Evolutionary conservation across 2,888 invertebrate species (phyloP).

Genomic region (Athalia cordata): DNA sequence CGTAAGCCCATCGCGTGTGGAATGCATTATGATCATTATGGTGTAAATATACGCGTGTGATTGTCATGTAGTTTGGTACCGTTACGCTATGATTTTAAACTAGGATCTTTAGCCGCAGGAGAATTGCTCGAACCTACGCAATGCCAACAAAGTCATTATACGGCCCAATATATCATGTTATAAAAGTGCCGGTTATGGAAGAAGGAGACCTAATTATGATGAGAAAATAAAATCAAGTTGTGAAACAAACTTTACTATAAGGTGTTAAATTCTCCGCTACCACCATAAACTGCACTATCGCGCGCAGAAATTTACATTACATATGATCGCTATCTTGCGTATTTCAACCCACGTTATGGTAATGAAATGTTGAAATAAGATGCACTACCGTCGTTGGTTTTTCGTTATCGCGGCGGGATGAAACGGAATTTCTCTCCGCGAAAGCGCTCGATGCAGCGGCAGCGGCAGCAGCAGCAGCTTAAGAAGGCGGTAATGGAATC

Average conservation of each 20-base stretch:
- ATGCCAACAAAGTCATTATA: not conserved
- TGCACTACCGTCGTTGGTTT: not conserved
- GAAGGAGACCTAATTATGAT: not conserved
- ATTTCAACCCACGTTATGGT: too few species aligned
- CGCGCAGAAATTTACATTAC: too few species aligned
- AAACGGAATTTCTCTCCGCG: conserved; percentile 32
- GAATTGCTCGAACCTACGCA: too few species aligned
- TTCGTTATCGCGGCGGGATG: conserved; percentile 12
- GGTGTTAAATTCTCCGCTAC: conserved; percentile 3
- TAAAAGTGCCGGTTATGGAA: not conserved
- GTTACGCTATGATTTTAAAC: conserved; percentile 29
- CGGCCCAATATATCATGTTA: conserved; percentile 2
- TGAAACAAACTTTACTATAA: not conserved
- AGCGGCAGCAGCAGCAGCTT: too few species aligned
- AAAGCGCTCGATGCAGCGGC: conserved; percentile 8
- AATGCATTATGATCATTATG: conserved; percentile 1
- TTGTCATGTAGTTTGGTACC: conserved; percentile 19
- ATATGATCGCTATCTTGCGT: too few species aligned
- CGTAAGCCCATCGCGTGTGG: conserved; percentile 6
- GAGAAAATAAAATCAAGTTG: not conserved
- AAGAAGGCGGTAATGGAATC: conserved; percentile 38
- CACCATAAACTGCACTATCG: not conserved
- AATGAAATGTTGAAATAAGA: conserved; percentile 3
- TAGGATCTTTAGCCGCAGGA: not conserved
- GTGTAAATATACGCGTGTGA: conserved; percentile 5